A percentile compares a stretch with the other conserved stretches of the same genome.
These are phyloP conservation scores for Eristalinus sepulchralis DNA, from an alignment of 2,888 invertebrate species.

Conservation along the genomic window DNA sequence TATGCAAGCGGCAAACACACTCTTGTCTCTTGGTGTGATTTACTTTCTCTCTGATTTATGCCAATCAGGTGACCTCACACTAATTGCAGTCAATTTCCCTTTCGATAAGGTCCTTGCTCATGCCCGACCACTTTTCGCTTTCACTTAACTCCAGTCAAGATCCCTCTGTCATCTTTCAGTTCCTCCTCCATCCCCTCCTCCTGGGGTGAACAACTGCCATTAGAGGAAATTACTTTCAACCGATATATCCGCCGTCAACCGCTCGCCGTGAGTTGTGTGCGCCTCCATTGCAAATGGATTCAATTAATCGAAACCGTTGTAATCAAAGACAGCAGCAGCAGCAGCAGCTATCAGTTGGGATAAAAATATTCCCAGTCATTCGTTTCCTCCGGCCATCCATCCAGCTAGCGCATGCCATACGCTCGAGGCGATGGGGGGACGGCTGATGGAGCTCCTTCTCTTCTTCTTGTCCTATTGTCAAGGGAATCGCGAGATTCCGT, in stretches of 20 bases:
- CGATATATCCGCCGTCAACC: constrained; percentile 35
- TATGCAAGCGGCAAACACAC: background rate
- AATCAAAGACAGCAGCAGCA: constrained; percentile 52
- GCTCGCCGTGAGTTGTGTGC: constrained; percentile 21
- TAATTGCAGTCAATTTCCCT: constrained; percentile 31
- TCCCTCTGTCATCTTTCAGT: background rate
- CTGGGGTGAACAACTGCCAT: constrained; percentile 3
- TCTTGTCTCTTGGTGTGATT: background rate
- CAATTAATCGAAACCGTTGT: constrained; percentile 59
- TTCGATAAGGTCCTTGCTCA: constrained; percentile 9
- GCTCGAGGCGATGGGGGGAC: background rate
- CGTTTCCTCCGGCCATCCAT: constrained; percentile 7
- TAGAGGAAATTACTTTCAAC: constrained; percentile 41
- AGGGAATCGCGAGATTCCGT: constrained; percentile 40
- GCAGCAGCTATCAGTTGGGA: constrained; percentile 52
- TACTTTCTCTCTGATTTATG: background rate
- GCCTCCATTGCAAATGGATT: constrained; percentile 51
- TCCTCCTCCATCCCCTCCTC: background rate
- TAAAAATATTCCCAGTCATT: constrained; percentile 42
- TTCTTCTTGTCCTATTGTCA: constrained; percentile 27
- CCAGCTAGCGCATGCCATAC: background rate
- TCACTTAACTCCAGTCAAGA: constrained; percentile 49
- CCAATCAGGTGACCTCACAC: constrained; percentile 13
- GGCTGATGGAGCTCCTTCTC: background rate
- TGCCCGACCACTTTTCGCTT: constrained; percentile 24